A percentile compares a stretch with the other conserved stretches of the same genome.
Evolutionary conservation across 92 coral and sea anemone species (phyloP).

Genomic region (Palythoa grandis): DNA sequence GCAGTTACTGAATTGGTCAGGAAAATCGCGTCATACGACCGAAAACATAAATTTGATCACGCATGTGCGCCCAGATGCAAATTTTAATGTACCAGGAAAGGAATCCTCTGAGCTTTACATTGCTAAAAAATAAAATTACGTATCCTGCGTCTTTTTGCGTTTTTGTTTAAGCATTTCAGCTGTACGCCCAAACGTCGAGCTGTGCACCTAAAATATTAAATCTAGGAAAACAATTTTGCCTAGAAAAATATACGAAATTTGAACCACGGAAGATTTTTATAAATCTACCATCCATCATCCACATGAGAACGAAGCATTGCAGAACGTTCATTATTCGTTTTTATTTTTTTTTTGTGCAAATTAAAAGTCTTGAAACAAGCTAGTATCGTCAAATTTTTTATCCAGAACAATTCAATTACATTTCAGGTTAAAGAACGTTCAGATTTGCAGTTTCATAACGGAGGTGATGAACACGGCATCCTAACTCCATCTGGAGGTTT

Average conservation of each 20-base stretch:
- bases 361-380: background rate
- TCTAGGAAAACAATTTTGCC: background rate
- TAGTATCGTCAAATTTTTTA: background rate
- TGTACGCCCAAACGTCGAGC: background rate
- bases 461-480: constrained; percentile 80
- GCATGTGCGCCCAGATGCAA: no score
- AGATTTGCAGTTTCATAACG: constrained; percentile 55
- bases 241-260: background rate
- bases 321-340: no score
- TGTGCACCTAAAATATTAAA: background rate
- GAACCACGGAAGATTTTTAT: background rate
- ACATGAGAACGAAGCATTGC: no score
- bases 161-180: background rate
- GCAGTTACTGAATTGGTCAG: no score
- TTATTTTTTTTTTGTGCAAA: no score
- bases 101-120: no score
- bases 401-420: background rate
- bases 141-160: no score
- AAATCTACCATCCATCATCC: no score
- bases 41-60: no score
- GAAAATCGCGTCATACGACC: no score
- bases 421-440: constrained; percentile 60
- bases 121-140: no score
- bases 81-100: no score
- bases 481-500: constrained; percentile 58